A percentile compares a stretch with the other conserved stretches of the same genome.
Evolutionary conservation across 2,888 invertebrate genomes (phyloP).

Genomic region (Cephalotes varians): DNA sequence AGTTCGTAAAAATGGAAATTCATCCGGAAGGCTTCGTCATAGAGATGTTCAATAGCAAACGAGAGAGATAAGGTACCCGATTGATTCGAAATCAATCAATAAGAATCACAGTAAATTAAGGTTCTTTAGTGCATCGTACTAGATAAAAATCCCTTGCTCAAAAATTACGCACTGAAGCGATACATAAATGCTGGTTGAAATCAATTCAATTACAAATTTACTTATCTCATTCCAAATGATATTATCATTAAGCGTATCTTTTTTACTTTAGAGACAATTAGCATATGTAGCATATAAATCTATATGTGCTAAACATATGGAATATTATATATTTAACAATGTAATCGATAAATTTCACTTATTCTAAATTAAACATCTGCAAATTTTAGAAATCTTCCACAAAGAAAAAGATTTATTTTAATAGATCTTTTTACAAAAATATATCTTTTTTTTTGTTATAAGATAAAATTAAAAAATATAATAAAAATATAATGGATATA

Average conservation of each 20-base stretch:
- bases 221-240: not conserved
- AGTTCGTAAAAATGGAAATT: constrained; percentile 62
- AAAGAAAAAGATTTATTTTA: not conserved
- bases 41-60: constrained; percentile 53
- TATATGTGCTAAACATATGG: not conserved
- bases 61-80: constrained; percentile 64
- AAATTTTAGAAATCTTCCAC: not conserved
- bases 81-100: constrained; percentile 60
- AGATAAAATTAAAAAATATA: not conserved
- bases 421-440: not conserved
- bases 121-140: constrained; percentile 59
- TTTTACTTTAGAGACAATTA: not conserved
- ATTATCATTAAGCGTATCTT: not conserved
- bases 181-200: constrained; percentile 56
- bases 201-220: constrained; percentile 66
- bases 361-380: not conserved
- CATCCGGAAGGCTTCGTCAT: constrained; percentile 1
- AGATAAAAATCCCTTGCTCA: constrained; percentile 56
- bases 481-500: not conserved
- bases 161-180: constrained; percentile 61
- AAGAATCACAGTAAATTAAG: constrained; percentile 70
- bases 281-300: not conserved
- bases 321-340: not conserved
- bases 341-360: not conserved
- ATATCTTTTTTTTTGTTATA: not conserved